Percentiles rank a stretch among this genome's conserved stretches.
These are phyloP conservation scores for Syrphus vitripennis DNA, from an alignment of 2,888 invertebrate species.

Conservation along the genomic window DNA sequence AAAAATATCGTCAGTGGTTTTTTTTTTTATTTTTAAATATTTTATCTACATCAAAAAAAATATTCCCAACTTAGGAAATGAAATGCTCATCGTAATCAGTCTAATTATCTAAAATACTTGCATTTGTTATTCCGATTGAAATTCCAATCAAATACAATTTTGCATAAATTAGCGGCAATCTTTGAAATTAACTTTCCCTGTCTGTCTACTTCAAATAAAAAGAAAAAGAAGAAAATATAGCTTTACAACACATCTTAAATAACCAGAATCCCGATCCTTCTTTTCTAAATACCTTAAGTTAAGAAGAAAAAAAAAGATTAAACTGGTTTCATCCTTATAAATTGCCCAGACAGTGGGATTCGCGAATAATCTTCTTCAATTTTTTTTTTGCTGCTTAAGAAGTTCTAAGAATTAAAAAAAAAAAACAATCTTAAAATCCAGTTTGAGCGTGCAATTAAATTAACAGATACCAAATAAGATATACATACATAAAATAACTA, in stretches of 20 bases:
- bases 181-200: conserved; percentile 41
- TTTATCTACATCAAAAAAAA: no score
- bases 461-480: conserved; percentile 17
- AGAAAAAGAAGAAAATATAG: not conserved
- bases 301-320: conserved; percentile 7
- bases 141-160: conserved; percentile 17
- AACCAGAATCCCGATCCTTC: conserved; percentile 58
- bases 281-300: conserved; percentile 28
- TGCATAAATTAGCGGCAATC: conserved; percentile 29
- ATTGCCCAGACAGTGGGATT: not conserved
- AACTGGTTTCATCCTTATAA: conserved; percentile 49
- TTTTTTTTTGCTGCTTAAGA: not conserved
- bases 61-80: no score
- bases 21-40: no score
- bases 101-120: not conserved
- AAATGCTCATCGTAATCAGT: not conserved
- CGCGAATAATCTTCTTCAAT: conserved; percentile 30
- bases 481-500: not conserved
- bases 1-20: no score
- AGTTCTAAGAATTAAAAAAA: not conserved
- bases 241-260: not conserved
- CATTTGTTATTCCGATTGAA: conserved; percentile 1
- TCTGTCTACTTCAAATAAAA: conserved; percentile 8
- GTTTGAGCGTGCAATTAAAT: conserved; percentile 45
- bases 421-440: conserved; percentile 39